Conservation (phyloP, 1,140 invertebrate species). For the Littorina saxatilis region DNA sequence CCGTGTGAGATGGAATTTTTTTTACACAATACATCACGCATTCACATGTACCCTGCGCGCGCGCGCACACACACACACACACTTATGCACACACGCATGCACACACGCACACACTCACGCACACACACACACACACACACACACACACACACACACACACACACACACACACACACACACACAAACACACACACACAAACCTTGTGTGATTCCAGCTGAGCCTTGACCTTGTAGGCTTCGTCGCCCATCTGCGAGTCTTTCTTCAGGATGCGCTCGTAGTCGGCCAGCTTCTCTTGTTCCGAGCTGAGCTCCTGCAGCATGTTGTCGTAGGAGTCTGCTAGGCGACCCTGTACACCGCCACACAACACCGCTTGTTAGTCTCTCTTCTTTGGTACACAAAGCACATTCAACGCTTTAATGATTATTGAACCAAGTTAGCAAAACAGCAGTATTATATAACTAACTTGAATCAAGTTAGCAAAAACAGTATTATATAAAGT, state of each 20-base stretch:
- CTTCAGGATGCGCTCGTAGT: constrained; percentile 90
- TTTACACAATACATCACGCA: too few relatives aligned
- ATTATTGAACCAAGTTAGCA: too few relatives aligned
- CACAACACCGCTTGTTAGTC: too few relatives aligned
- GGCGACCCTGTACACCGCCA: constrained; percentile 51
- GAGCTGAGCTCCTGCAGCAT: constrained; percentile 88
- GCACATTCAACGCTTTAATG: too few relatives aligned
- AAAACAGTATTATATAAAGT: too few relatives aligned
- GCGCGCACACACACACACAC: not conserved
- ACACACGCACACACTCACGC: too few relatives aligned
- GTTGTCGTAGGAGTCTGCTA: constrained; percentile 78
- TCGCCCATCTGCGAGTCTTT: constrained; percentile 92
- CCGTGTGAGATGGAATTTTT: too few relatives aligned
- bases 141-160: not conserved
- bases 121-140: not conserved
- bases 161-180: not conserved
- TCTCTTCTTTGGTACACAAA: too few relatives aligned
- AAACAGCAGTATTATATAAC: not conserved
- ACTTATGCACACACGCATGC: too few relatives aligned
- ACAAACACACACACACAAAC: constrained; percentile 45
- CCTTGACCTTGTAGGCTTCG: constrained; percentile 89
- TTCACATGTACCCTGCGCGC: not conserved
- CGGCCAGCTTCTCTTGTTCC: constrained; percentile 90
- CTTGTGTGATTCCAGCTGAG: constrained; percentile 86
- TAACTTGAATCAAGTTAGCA: too few relatives aligned